These are phyloP conservation scores for Gobio occitaniae DNA, from an alignment of 2,797 vertebrate species.

Conservation along the genomic window DNA sequence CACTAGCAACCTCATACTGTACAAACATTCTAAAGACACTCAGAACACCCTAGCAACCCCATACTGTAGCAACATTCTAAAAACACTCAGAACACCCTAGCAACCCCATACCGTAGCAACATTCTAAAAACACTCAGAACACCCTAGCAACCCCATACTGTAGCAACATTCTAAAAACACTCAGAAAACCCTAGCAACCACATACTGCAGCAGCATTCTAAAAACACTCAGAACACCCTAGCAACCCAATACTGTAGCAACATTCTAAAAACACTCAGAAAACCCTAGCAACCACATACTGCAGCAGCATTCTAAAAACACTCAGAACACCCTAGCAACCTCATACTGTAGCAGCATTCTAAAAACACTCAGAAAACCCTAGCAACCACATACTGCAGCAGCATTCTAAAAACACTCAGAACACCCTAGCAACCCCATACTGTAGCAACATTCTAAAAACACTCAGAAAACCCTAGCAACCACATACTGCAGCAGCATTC, in stretches of 20 bases:
- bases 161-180: no score
- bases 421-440: no score
- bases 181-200: no score
- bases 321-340: not conserved
- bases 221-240: not conserved
- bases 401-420: no score
- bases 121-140: no score
- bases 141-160: no score
- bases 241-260: not conserved
- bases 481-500: not conserved
- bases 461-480: not conserved
- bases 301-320: no score
- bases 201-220: no score
- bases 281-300: no score
- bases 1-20: no score
- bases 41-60: not conserved
- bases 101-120: not conserved
- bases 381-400: not conserved
- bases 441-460: not conserved
- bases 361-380: not conserved
- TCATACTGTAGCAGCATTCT: not conserved
- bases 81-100: not conserved
- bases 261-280: no score
- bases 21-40: no score
- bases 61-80: not conserved